Base-by-base conservation (phyloP, 2,888 invertebrate species). In the Orthosia incerta region DNA sequence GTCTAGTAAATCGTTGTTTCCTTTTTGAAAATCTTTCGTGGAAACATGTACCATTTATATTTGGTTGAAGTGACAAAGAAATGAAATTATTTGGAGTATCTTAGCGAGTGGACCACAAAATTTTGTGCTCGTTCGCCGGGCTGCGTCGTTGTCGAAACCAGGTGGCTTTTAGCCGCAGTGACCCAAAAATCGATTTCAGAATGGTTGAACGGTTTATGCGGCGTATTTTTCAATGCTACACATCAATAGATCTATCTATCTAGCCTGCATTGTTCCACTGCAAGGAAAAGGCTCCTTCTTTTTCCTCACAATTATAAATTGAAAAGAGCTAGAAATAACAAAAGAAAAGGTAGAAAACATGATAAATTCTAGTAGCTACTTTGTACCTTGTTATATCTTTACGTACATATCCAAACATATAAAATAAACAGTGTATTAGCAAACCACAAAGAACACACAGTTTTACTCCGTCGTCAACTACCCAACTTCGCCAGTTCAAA, bases 401-500 rank as follows among this genome's bases (percentile, higher is more conserved):
- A 39, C 39, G 39, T 20, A 31, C 26, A 13, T 57, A 59, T 31
- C 53, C 15, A 50, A 60, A 71, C 18, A 45, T 26, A 61, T 45
- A 51, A 62, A 45, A 57, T 46, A 51, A 62, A 51, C 12, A 60
- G 48, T 20, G 18, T 18, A 62, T 60, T 60, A 63, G 11, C 16
- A 20, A 56, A 65, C 81, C 63, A 56, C 70, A 80, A 80, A 70
- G 69, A 74, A 67, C 50, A 61, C 60, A 61, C 53, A 60, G 59
- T 53, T 69, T 79, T 31, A 66, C 66, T 69, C 31, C 67, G 53
- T 31, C 64, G 62, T 63, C 74, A 80, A 82, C 75, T 75, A 80
- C 50, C 20, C 39, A 85, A 81, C 78, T 80, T 73, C 48, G 78
- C 71, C 71, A 72, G 75, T 68, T 71, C 78, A 64, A 74, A 78